These are phyloP conservation scores for Napeogenes sylphis DNA, from an alignment of 2,888 invertebrate species.

Conservation along the genomic window DNA sequence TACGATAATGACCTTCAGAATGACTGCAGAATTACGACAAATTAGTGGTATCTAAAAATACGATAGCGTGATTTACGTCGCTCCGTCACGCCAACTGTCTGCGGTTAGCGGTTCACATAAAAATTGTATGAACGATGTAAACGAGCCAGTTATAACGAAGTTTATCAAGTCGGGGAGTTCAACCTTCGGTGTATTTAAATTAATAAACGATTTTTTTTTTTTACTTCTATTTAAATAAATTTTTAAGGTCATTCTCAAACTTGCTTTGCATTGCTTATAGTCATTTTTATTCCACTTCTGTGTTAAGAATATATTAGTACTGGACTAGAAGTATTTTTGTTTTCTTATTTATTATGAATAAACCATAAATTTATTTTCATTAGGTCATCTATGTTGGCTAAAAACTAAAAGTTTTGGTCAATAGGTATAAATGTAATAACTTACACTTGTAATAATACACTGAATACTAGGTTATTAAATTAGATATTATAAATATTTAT, in stretches of 20 bases:
- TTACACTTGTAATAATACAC: no score
- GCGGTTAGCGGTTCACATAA: conserved; percentile 40
- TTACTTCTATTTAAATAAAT: background rate
- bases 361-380: no score
- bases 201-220: background rate
- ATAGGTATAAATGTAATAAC: no score
- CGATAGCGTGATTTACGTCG: conserved; percentile 50
- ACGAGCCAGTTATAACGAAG: conserved; percentile 32
- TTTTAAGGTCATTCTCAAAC: background rate
- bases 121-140: conserved; percentile 45
- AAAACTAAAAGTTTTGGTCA: no score
- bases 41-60: conserved; percentile 54
- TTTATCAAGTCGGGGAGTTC: conserved; percentile 32
- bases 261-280: no score
- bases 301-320: no score
- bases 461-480: no score
- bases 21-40: conserved; percentile 51
- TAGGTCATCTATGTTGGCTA: no score
- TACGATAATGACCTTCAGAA: conserved; percentile 45
- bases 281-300: no score
- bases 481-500: no score
- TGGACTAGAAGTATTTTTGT: no score
- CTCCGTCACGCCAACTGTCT: conserved; percentile 46
- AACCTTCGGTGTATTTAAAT: conserved; percentile 34
- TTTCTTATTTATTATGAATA: no score